These are phyloP conservation scores for Micropoecilia bifurca DNA, from an alignment of 2,797 vertebrate genomes.

Conservation along the genomic window DNA sequence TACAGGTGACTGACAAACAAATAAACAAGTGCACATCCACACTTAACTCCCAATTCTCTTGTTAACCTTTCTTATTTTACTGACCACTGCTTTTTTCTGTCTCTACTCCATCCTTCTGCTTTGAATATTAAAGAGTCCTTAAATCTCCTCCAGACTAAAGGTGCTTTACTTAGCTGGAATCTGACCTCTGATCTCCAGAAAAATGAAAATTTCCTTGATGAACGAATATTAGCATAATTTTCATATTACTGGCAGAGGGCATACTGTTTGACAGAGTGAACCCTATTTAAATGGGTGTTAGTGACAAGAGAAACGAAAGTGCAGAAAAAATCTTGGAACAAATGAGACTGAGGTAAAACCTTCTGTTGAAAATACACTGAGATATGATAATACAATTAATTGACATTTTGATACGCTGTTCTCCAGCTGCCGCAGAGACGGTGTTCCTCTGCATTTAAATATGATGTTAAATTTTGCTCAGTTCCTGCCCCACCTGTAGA, in stretches of 20 bases:
- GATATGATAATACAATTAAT: conserved; percentile 27
- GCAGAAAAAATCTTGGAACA: conserved; percentile 3
- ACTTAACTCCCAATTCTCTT: neutral
- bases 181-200: conserved; percentile 37
- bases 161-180: conserved; percentile 7
- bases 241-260: conserved; percentile 36
- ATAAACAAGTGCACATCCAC: neutral
- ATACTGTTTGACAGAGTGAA: conserved; percentile 40
- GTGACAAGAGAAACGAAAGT: conserved; percentile 27
- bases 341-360: conserved; percentile 9
- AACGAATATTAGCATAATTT: conserved; percentile 45
- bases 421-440: neutral
- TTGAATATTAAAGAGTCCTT: conserved; percentile 34
- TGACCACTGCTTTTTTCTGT: neutral
- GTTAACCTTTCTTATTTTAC: conserved; percentile 17
- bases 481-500: neutral
- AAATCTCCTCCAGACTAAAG: conserved; percentile 18
- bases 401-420: conserved; percentile 12
- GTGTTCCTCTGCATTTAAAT: neutral
- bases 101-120: neutral
- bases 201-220: conserved; percentile 29
- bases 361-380: conserved; percentile 14
- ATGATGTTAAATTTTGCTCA: neutral
- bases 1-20: neutral
- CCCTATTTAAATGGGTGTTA: conserved; percentile 17